Conservation (phyloP, 2,113 vertebrate species). For the Daboia siamensis region DNA sequence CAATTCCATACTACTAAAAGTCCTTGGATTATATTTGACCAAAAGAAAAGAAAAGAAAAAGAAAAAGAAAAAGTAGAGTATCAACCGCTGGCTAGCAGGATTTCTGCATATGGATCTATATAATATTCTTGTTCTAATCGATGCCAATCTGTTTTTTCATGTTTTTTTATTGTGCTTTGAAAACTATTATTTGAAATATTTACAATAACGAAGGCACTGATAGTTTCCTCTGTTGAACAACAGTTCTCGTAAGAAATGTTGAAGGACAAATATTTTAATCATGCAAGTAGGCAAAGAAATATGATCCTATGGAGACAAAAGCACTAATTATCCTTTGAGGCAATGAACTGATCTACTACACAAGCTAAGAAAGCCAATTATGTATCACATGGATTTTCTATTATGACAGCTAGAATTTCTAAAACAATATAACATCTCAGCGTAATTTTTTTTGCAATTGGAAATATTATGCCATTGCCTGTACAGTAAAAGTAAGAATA, state of each 20-base stretch:
- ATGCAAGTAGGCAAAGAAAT: neutral
- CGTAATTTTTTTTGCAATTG: slow-evolving; percentile 5
- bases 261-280: neutral
- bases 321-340: neutral
- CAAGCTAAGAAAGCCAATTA: neutral
- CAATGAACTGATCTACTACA: neutral
- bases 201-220: neutral
- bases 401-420: neutral
- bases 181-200: neutral
- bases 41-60: neutral
- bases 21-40: neutral
- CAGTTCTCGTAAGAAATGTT: neutral
- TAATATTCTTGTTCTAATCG: neutral
- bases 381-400: neutral
- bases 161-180: neutral
- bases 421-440: slow-evolving; percentile 15
- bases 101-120: neutral
- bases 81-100: neutral
- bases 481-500: neutral
- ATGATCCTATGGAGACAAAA: neutral
- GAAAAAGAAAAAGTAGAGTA: neutral
- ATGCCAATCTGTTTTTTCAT: neutral
- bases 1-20: neutral
- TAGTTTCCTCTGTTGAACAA: neutral
- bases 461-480: slow-evolving; percentile 16